A percentile compares a stretch with the other conserved stretches of the same genome.
phyloP scores from a whole-genome alignment of 2,888 invertebrate species.

The Orthonevra nobilis region DNA sequence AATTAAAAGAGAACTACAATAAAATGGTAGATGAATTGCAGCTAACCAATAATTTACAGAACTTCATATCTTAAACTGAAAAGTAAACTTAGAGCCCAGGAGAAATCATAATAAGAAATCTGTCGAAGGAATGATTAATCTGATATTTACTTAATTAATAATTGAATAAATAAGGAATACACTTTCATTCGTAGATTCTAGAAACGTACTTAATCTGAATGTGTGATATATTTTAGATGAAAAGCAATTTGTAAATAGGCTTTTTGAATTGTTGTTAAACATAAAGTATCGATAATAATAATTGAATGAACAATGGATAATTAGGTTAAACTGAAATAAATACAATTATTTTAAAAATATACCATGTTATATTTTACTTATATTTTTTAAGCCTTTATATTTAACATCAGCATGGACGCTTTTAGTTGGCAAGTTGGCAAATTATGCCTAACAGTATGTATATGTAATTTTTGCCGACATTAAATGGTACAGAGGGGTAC shows the following conservation, averaged over 20 bases:
- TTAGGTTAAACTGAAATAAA: constrained; percentile 69
- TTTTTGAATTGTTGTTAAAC: constrained; percentile 69
- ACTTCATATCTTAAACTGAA: constrained; percentile 60
- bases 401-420: no score
- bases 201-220: constrained; percentile 66
- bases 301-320: constrained; percentile 67
- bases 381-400: no score
- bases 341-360: constrained; percentile 67
- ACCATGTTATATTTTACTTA: no score
- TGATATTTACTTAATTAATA: constrained; percentile 44
- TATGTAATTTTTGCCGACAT: no score
- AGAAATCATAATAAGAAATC: background rate
- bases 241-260: constrained; percentile 70
- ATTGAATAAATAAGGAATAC: constrained; percentile 26
- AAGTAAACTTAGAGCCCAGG: background rate
- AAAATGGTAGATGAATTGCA: constrained; percentile 18
- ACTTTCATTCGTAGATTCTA: constrained; percentile 60
- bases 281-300: constrained; percentile 63
- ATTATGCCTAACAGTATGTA: no score
- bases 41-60: constrained; percentile 44
- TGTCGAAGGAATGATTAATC: background rate
- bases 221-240: constrained; percentile 70
- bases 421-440: no score
- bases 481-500: no score
- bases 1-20: constrained; percentile 3